These are phyloP conservation scores for Lasioglossum figueresi DNA, from an alignment of 2,888 invertebrate genomes.

Conservation along the genomic window DNA sequence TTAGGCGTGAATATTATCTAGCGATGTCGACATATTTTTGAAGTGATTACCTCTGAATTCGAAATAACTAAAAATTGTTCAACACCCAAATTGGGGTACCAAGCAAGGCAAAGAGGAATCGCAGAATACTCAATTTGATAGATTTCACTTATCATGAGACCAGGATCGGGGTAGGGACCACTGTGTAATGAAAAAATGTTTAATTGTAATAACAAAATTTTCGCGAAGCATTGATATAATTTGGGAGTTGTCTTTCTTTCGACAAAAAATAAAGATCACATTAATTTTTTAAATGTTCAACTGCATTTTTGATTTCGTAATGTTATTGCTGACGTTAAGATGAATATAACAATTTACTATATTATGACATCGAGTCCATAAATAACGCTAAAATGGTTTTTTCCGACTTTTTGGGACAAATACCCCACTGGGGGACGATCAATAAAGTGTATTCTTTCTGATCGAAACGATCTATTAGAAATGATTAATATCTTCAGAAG, in stretches of 20 bases:
- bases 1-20: neutral
- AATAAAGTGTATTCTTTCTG: neutral
- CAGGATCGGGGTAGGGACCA: slow-evolving; percentile 77
- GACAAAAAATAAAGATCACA: too few relatives aligned
- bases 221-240: too few relatives aligned
- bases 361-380: too few relatives aligned
- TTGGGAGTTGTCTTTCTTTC: too few relatives aligned
- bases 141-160: slow-evolving; percentile 78
- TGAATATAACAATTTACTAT: too few relatives aligned
- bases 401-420: too few relatives aligned
- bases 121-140: slow-evolving; percentile 88
- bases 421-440: too few relatives aligned
- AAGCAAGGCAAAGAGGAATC: slow-evolving; percentile 85
- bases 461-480: neutral
- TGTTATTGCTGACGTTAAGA: too few relatives aligned
- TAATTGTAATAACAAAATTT: neutral
- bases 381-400: too few relatives aligned
- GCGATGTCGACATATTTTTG: neutral
- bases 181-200: slow-evolving; percentile 36
- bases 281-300: too few relatives aligned
- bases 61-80: slow-evolving; percentile 86
- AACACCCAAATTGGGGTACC: slow-evolving; percentile 83
- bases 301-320: too few relatives aligned
- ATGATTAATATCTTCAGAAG: neutral
- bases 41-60: slow-evolving; percentile 86